Percentiles rank a stretch among this genome's conserved stretches.
These are phyloP conservation scores for Parazoanthus atlanticus DNA, from an alignment of 92 coral and sea anemone species.

Conservation along the genomic window DNA sequence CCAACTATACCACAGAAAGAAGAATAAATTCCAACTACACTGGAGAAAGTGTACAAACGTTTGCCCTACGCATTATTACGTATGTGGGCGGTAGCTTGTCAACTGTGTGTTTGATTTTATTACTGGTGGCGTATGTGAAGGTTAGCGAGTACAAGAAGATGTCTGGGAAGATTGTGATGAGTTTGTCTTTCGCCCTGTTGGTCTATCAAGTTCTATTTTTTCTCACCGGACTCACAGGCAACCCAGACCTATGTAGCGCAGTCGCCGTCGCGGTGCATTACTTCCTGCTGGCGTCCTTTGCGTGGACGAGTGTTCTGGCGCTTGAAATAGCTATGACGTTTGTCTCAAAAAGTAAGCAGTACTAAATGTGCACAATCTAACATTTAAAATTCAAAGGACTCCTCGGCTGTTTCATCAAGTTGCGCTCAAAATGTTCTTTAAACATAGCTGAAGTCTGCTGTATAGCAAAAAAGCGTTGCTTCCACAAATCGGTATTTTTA, in stretches of 20 bases:
- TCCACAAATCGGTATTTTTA: too few relatives aligned
- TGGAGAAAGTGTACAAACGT: not conserved
- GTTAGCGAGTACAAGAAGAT: not conserved
- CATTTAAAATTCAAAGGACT: too few relatives aligned
- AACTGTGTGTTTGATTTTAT: not conserved
- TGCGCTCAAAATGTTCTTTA: too few relatives aligned
- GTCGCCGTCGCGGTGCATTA: conserved; percentile 27
- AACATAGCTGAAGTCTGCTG: too few relatives aligned
- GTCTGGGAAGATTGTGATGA: conserved; percentile 26
- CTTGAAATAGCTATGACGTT: conserved; percentile 7
- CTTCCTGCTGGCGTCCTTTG: conserved; percentile 16
- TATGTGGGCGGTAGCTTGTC: conserved; percentile 21
- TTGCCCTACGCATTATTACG: conserved; percentile 10
- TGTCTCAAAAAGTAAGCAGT: not conserved
- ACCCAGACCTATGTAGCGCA: not conserved
- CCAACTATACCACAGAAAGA: not conserved
- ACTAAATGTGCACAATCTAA: too few relatives aligned
- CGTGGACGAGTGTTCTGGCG: conserved; percentile 24
- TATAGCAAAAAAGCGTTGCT: too few relatives aligned
- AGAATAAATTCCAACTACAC: not conserved
- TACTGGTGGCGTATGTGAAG: not conserved
- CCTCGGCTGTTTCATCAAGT: too few relatives aligned
- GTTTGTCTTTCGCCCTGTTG: conserved; percentile 8
- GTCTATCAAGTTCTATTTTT: conserved; percentile 2
- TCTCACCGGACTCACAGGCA: conserved; percentile 28